Evolutionary conservation across 1,140 invertebrate species (phyloP).

Genomic region (Globodera rostochiensis): DNA sequence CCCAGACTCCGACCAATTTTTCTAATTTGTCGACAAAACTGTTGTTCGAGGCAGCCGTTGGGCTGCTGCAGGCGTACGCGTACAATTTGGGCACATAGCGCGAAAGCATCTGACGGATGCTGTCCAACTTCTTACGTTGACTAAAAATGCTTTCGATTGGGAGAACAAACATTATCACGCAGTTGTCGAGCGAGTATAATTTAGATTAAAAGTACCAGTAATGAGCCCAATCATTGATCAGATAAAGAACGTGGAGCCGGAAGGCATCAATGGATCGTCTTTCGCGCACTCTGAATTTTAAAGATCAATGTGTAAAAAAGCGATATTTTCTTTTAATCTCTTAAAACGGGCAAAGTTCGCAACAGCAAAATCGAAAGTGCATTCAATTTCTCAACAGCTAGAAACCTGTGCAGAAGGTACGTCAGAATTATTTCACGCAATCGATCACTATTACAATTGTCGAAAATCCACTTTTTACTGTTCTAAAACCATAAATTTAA

Average conservation of each 20-base stretch:
- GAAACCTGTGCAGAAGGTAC: constrained; percentile 53
- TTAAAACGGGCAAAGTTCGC: background rate
- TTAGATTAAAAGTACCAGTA: constrained; percentile 46
- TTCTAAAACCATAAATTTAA: constrained; percentile 47
- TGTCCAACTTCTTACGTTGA: constrained; percentile 56
- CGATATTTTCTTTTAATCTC: background rate
- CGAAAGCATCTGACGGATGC: constrained; percentile 51
- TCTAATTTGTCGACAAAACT: constrained; percentile 49
- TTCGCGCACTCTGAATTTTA: constrained; percentile 44
- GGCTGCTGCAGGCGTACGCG: constrained; percentile 41
- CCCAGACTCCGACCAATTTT: constrained; percentile 57
- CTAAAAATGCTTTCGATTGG: constrained; percentile 37
- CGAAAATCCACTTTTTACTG: constrained; percentile 60
- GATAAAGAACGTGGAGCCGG: constrained; percentile 57
- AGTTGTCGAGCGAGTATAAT: too few relatives aligned
- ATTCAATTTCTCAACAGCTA: background rate
- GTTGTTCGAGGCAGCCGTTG: constrained; percentile 27
- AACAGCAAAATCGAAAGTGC: background rate
- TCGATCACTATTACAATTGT: constrained; percentile 56
- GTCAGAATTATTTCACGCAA: constrained; percentile 56
- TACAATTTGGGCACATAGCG: constrained; percentile 60
- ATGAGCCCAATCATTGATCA: constrained; percentile 62
- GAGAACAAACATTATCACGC: background rate
- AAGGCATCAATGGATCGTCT: constrained; percentile 40
- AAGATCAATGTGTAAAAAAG: constrained; percentile 2